Percentiles rank a stretch among this genome's conserved stretches.
phyloP scores from a whole-genome alignment of 2,888 invertebrate genomes.

The Epinotia demarniana region DNA sequence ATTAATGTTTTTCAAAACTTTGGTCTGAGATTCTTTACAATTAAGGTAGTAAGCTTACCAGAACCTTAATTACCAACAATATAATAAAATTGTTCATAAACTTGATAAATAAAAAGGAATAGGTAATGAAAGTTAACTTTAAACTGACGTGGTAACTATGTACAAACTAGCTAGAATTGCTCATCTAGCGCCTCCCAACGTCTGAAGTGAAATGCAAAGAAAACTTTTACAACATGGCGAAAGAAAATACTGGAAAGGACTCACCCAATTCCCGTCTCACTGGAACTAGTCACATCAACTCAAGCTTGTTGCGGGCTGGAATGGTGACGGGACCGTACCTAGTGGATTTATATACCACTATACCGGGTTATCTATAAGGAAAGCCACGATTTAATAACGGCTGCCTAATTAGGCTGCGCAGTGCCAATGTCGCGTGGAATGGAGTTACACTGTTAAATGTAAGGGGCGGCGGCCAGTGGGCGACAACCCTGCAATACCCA shows the following conservation, averaged over 20 bases:
- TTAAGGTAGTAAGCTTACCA: no score
- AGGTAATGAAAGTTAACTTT: no score
- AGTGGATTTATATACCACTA: conserved; percentile 64
- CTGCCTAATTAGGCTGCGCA: conserved; percentile 19
- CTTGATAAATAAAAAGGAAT: no score
- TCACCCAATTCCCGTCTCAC: neutral
- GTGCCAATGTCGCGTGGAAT: conserved; percentile 23
- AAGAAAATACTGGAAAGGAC: neutral
- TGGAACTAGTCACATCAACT: no score
- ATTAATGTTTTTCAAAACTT: no score
- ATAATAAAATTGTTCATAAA: no score
- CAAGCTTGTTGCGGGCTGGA: neutral
- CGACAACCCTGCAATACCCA: no score
- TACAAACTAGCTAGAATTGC: no score
- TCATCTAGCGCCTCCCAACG: no score
- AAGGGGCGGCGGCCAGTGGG: conserved; percentile 11
- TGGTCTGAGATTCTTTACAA: no score
- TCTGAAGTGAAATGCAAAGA: neutral
- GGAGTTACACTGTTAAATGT: conserved; percentile 5
- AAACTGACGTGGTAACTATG: no score
- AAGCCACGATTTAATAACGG: conserved; percentile 65
- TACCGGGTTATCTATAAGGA: conserved; percentile 76
- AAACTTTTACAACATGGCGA: neutral
- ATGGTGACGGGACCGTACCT: neutral
- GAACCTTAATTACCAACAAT: no score